phyloP scores from a whole-genome alignment of 30 jellyfish, hydroid and myxozoan genomes.

The Chrysaora quinquecirrha region DNA sequence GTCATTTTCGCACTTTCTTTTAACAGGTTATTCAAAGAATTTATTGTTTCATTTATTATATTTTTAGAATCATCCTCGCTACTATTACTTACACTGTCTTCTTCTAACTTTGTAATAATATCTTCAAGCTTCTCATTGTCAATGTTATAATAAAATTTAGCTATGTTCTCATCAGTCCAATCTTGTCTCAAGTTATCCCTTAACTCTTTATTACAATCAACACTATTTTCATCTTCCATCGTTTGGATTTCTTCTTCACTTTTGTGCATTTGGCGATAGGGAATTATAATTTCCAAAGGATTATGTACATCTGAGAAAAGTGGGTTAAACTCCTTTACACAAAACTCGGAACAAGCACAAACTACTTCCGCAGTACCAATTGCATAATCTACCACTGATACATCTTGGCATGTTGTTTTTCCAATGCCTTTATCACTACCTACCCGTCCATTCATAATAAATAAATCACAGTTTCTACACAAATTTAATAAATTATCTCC shows the following conservation, averaged over 20 bases:
- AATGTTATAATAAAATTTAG: neutral
- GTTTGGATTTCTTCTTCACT: neutral
- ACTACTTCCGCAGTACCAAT: conserved; percentile 18
- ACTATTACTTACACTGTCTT: neutral
- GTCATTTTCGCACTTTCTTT: neutral
- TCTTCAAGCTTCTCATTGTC: neutral
- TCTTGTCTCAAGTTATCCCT: neutral
- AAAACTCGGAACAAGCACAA: conserved; percentile 2
- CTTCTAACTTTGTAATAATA: neutral
- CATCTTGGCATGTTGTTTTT: conserved; percentile 22
- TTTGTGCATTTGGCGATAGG: too few relatives aligned
- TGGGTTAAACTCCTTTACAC: conserved; percentile 4
- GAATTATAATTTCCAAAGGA: neutral
- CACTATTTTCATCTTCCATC: neutral
- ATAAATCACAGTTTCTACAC: conserved; percentile 5
- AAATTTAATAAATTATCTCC: neutral
- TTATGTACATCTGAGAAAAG: conserved; percentile 7
- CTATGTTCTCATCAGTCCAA: conserved; percentile 19
- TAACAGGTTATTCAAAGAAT: neutral
- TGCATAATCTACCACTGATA: conserved; percentile 23
- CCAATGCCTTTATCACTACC: conserved; percentile 18
- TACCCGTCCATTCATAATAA: conserved; percentile 15
- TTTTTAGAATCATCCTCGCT: neutral
- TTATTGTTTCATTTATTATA: neutral
- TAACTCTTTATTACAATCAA: neutral